These are phyloP conservation scores for Paratilapia polleni DNA, from an alignment of 2,113 vertebrate genomes.

Conservation along the genomic window DNA sequence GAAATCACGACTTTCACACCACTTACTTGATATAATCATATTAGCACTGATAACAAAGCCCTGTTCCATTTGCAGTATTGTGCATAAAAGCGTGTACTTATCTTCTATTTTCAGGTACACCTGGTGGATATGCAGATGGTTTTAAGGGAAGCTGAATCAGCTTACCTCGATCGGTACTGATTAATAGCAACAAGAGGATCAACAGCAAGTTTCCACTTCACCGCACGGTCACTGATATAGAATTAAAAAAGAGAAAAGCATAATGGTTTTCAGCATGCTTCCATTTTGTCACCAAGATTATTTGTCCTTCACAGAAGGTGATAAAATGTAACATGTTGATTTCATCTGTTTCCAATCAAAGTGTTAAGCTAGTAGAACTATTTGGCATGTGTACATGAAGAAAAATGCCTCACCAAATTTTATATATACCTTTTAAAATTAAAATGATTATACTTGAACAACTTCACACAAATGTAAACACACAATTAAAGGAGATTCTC, in stretches of 20 bases:
- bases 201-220: conserved; percentile 10
- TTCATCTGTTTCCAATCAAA: neutral
- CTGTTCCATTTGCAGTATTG: neutral
- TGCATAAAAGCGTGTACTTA: neutral
- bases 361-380: neutral
- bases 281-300: neutral
- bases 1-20: neutral
- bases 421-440: neutral
- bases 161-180: neutral
- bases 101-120: conserved; percentile 78
- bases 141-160: conserved; percentile 56
- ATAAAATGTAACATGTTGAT: too few species aligned
- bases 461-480: neutral
- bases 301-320: neutral
- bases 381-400: neutral
- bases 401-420: neutral
- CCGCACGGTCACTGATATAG: neutral
- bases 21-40: neutral
- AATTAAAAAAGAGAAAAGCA: neutral
- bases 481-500: neutral
- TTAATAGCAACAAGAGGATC: conserved; percentile 10
- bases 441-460: neutral
- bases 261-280: neutral
- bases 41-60: neutral
- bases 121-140: conserved; percentile 78